Conservation (phyloP, 2,113 vertebrate genomes). For the Polypterus bichir region DNA sequence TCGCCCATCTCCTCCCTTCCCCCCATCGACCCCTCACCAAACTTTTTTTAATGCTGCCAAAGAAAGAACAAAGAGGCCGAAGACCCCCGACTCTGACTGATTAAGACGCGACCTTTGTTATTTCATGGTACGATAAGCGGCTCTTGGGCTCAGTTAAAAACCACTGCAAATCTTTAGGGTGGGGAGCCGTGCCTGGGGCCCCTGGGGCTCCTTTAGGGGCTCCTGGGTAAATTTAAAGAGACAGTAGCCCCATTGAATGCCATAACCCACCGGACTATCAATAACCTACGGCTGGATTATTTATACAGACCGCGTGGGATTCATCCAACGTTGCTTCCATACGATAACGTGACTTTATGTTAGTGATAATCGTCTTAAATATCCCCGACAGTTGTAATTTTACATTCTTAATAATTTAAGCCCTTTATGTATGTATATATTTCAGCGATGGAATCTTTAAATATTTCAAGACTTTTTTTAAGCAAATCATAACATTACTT, state of each 20-base stretch:
- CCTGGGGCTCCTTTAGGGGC: conserved; percentile 93
- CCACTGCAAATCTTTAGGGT: conserved; percentile 70
- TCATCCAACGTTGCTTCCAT: too few species aligned
- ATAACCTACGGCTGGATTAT: not conserved
- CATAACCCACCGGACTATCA: not conserved
- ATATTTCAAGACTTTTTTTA: too few species aligned
- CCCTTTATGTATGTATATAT: too few species aligned
- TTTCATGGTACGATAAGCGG: conserved; percentile 27
- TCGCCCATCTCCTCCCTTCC: conserved; percentile 37
- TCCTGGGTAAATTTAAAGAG: conserved; percentile 98
- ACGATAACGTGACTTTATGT: too few species aligned
- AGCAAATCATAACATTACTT: too few species aligned
- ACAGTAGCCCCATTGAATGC: conserved; percentile 55
- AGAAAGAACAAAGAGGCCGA: conserved; percentile 19
- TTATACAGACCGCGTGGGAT: too few species aligned
- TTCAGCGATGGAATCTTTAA: too few species aligned
- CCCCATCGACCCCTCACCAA: conserved; percentile 25
- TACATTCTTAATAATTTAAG: too few species aligned
- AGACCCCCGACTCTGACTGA: conserved; percentile 9
- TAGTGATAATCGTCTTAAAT: too few species aligned
- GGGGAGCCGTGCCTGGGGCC: conserved; percentile 83
- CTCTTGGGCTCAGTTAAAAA: conserved; percentile 57
- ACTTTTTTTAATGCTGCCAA: conserved; percentile 43
- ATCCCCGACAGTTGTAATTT: too few species aligned
- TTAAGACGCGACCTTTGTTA: conserved; percentile 12